Percentiles rank a stretch among this genome's conserved stretches.
Conservation (phyloP, 2,888 invertebrate genomes). For the Hypena proboscidalis region DNA sequence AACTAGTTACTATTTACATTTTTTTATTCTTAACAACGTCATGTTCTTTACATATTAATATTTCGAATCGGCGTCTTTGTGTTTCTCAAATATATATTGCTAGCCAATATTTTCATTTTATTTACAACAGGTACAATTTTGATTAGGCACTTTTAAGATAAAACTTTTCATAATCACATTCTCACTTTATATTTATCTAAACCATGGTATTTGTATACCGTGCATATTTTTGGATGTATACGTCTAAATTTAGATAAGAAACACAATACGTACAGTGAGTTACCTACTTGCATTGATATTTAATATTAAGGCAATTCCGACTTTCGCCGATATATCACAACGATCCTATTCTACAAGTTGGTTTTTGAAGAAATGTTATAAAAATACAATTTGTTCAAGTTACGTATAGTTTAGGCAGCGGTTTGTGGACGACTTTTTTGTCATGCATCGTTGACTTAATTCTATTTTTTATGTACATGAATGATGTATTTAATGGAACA, state of each 20-base stretch:
- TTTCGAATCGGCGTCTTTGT: slow-evolving; percentile 54
- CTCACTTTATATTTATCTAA: slow-evolving; percentile 5
- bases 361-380: slow-evolving; percentile 48
- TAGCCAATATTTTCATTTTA: background rate
- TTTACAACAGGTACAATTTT: slow-evolving; percentile 7
- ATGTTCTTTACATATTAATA: slow-evolving; percentile 67
- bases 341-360: slow-evolving; percentile 59
- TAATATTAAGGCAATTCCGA: slow-evolving; percentile 61
- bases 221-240: slow-evolving; percentile 1
- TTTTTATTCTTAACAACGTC: slow-evolving; percentile 67
- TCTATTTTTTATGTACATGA: slow-evolving; percentile 65
- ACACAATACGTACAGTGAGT: slow-evolving; percentile 39
- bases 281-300: slow-evolving; percentile 60
- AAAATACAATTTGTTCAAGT: slow-evolving; percentile 68
- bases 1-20: slow-evolving; percentile 76
- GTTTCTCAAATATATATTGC: slow-evolving; percentile 37
- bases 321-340: slow-evolving; percentile 66
- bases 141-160: too few relatives aligned
- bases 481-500: slow-evolving; percentile 40
- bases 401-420: slow-evolving; percentile 65
- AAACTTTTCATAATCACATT: background rate
- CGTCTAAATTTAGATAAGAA: slow-evolving; percentile 27
- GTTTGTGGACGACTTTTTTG: slow-evolving; percentile 65
- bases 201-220: background rate
- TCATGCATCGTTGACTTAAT: slow-evolving; percentile 70